These are phyloP conservation scores for Hesperia comma DNA, from an alignment of 2,888 invertebrate genomes.

Conservation along the genomic window DNA sequence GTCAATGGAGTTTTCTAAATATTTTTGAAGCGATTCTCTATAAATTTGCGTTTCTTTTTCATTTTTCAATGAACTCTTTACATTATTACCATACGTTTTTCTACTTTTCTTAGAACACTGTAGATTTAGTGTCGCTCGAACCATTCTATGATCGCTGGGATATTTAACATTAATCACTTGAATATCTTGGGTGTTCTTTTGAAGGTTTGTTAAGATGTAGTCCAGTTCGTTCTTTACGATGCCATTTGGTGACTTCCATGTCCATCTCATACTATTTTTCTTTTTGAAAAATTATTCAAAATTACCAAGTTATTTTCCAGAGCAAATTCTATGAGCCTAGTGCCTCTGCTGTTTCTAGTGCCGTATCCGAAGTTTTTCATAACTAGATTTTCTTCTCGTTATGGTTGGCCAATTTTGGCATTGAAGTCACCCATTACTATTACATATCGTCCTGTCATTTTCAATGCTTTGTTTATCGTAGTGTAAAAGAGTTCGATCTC, in stretches of 20 bases:
- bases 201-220: neutral
- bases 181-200: neutral
- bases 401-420: too few relatives aligned
- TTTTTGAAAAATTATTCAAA: neutral
- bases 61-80: too few relatives aligned
- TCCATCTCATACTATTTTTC: constrained; percentile 3
- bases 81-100: neutral
- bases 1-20: neutral
- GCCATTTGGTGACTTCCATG: neutral
- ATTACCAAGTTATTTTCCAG: neutral
- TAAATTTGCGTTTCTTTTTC: too few relatives aligned
- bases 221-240: neutral
- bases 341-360: too few relatives aligned
- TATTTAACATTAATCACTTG: neutral
- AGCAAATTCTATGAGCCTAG: neutral
- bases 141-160: neutral
- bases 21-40: neutral
- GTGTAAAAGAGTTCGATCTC: too few relatives aligned
- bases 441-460: too few relatives aligned
- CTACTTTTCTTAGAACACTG: neutral
- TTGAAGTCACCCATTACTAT: too few relatives aligned
- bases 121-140: neutral
- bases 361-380: too few relatives aligned
- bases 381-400: too few relatives aligned
- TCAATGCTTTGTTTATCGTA: too few relatives aligned